Base-by-base conservation (phyloP, 2,888 invertebrate species). In the Lasioglossum morio region DNA sequence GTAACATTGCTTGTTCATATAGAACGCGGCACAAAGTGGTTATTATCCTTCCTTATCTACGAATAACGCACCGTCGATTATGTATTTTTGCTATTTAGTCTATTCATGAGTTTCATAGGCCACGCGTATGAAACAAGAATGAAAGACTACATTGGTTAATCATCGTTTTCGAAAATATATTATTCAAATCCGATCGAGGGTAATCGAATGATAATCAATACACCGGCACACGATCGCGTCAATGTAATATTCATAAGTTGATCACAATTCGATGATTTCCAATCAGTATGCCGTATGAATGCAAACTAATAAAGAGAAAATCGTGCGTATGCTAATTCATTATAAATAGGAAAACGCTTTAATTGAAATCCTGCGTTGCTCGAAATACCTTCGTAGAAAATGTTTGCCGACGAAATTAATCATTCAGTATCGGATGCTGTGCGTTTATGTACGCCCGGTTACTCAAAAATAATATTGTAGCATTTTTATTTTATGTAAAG, bases 221-320 rank as follows among this genome's bases (percentile, higher is more conserved):
- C 37, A 8, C 23, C 3, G 8, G 10, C 37, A 37, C 34, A 37
- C 37, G 1, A 23, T 37, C 37, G 10, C 10, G 37, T 37, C 37
- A 23, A 69, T 69, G 69, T 69, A 69, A 69, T 69, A 69, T 69
- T 69, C 69, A 69, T 69, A 69, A 37, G 23, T 69, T 37, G 69
- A 34, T 37, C 23, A 43, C 27, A 37, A 43, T 43, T 27, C n/a
- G 72, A 72, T 43, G 72, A 72, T 37, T 69, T 37, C 37, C 37
- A 69, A 34, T 37, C 69, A 37, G 34, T 8, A 12, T 37, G 23
- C 69, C 37, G 19, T 69, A 66, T 66, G 66, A 37, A 69, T 69
- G 4, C 34, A 66, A 63, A 19, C 60, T 27, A 27, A 27, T 60
- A 19, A 19, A 66, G 66, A 66, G 66, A 66, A 34, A 66, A 66